A percentile compares a stretch with the other conserved stretches of the same genome.
These are phyloP conservation scores for Phalloptychus januarius DNA, from an alignment of 2,797 vertebrate species.

Conservation along the genomic window DNA sequence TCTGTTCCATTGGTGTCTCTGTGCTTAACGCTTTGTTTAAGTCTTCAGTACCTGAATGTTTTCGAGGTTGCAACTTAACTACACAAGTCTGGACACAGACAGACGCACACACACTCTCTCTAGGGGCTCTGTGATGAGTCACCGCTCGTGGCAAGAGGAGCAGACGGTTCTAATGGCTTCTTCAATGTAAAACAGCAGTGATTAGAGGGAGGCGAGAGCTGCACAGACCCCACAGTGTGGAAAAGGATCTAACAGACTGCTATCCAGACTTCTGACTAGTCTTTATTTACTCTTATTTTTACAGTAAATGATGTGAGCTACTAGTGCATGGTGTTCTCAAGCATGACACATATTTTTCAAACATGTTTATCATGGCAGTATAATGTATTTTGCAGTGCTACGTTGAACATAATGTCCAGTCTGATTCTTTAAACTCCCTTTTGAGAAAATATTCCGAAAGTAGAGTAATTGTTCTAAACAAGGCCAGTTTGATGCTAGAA, in stretches of 20 bases:
- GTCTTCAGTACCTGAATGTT: constrained; percentile 4
- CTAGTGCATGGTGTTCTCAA: neutral
- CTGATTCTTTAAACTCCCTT: neutral
- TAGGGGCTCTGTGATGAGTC: constrained; percentile 52
- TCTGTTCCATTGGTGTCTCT: neutral
- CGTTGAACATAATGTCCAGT: neutral
- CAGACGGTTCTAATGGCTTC: constrained; percentile 23
- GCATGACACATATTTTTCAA: neutral
- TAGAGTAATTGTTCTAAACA: constrained; percentile 2
- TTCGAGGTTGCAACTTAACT: constrained; percentile 22
- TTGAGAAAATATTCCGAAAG: neutral
- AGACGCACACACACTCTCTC: neutral
- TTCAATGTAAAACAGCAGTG: constrained; percentile 28
- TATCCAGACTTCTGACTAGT: neutral
- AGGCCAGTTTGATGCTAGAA: neutral
- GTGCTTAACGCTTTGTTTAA: neutral
- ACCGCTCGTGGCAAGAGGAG: constrained; percentile 34
- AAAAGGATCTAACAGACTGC: constrained; percentile 7
- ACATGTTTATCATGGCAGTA: neutral
- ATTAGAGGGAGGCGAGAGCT: constrained; percentile 6
- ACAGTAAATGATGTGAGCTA: neutral
- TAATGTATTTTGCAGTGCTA: neutral
- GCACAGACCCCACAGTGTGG: neutral
- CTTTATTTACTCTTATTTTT: constrained; percentile 13
- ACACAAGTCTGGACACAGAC: neutral